A percentile compares a stretch with the other conserved stretches of the same genome.
phyloP scores from a whole-genome alignment of 2,797 vertebrate genomes.

The Phaenicophaeus curvirostris region DNA sequence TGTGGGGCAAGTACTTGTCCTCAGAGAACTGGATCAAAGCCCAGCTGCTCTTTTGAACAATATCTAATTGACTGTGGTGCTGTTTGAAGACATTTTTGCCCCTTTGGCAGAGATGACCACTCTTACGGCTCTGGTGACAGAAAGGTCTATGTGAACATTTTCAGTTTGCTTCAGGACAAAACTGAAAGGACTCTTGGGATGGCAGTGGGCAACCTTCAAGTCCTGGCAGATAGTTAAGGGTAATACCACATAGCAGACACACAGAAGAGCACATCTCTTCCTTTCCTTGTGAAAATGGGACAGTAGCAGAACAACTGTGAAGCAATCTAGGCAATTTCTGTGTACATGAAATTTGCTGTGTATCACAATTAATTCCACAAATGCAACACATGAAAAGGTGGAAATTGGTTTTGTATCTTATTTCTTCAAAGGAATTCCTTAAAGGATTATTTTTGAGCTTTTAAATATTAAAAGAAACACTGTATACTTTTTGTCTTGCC shows the following conservation, averaged over 20 bases:
- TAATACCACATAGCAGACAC: rapidly evolving
- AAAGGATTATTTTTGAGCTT: background rate
- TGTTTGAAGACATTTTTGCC: background rate
- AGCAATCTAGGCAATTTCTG: background rate
- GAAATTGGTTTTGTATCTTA: background rate
- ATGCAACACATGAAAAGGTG: rapidly evolving
- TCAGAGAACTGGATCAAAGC: background rate
- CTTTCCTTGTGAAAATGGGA: background rate
- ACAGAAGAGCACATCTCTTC: background rate
- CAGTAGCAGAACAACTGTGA: background rate
- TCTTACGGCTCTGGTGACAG: background rate
- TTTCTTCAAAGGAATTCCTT: background rate
- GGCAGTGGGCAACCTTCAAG: background rate
- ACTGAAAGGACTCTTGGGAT: background rate
- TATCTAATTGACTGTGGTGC: background rate
- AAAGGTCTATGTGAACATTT: background rate
- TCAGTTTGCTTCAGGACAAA: background rate
- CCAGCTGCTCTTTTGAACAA: background rate
- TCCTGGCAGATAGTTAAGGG: background rate
- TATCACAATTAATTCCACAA: background rate
- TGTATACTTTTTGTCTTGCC: background rate
- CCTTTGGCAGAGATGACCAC: background rate
- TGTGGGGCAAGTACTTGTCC: background rate
- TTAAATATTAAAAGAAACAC: background rate
- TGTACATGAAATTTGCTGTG: rapidly evolving